Conservation (phyloP, 2,888 invertebrate genomes). For the Cosmia trapezina region DNA sequence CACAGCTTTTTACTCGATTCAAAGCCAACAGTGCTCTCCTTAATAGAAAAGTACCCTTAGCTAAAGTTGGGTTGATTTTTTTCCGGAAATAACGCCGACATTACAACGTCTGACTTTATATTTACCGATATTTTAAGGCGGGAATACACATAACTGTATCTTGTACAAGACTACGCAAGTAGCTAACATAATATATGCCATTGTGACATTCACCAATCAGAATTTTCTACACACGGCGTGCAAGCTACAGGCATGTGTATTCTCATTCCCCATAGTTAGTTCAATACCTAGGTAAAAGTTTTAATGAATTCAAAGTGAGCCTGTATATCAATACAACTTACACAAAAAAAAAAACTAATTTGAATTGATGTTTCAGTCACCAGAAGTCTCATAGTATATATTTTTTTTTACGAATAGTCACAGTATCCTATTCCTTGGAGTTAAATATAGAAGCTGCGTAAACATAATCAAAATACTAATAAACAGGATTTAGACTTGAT, state of each 20-base stretch:
- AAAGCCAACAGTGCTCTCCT: neutral
- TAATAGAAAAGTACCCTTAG: neutral
- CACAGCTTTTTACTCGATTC: neutral
- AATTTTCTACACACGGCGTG: too few species aligned
- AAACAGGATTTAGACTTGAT: slow-evolving; percentile 5
- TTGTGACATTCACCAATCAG: too few species aligned
- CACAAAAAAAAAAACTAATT: too few species aligned
- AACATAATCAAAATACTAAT: slow-evolving; percentile 18
- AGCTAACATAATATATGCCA: too few species aligned
- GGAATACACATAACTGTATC: too few species aligned
- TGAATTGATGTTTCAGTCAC: neutral
- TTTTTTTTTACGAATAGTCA: neutral
- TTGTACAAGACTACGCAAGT: too few species aligned
- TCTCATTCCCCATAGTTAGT: neutral
- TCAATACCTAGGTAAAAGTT: too few species aligned
- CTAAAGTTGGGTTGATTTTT: neutral
- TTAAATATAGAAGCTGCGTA: slow-evolving; percentile 11
- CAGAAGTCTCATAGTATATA: neutral
- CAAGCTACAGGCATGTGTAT: too few species aligned
- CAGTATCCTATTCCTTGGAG: neutral
- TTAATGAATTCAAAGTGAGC: neutral
- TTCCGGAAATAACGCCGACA: neutral
- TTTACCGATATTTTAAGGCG: neutral
- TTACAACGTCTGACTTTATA: neutral
- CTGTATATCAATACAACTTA: neutral